These are phyloP conservation scores for Etia nguti DNA, from an alignment of 2,113 vertebrate genomes.

Conservation along the genomic window DNA sequence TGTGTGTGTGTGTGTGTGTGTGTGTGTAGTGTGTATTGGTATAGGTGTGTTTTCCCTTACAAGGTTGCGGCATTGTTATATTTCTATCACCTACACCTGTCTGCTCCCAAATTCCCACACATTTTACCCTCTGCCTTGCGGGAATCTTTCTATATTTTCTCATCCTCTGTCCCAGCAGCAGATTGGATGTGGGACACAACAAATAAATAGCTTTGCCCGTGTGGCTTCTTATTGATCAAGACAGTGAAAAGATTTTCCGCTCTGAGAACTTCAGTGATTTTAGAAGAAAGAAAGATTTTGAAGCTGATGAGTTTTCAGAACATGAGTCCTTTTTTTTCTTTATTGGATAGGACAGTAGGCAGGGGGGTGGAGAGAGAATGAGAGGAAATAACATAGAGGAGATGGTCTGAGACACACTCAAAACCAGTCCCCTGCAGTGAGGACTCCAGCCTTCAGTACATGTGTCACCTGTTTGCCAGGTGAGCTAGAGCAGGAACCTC, in stretches of 20 bases:
- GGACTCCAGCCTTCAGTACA: neutral
- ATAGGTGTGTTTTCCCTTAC: neutral
- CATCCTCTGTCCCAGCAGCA: neutral
- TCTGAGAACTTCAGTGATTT: neutral
- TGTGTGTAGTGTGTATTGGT: neutral
- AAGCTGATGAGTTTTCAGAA: neutral
- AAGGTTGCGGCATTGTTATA: neutral
- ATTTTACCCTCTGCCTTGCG: neutral
- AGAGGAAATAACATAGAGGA: neutral
- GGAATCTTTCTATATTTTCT: neutral
- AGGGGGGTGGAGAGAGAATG: neutral
- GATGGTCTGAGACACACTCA: neutral
- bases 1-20: too few relatives aligned
- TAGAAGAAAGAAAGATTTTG: neutral
- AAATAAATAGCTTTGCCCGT: neutral
- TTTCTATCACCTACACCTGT: neutral
- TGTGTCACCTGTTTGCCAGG: neutral
- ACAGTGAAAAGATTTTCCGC: neutral
- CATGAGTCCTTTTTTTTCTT: neutral
- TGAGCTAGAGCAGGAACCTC: neutral
- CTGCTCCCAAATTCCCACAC: neutral
- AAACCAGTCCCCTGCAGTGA: neutral
- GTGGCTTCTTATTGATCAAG: neutral
- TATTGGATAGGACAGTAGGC: neutral
- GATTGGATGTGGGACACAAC: neutral